Evolutionary conservation across 1,140 invertebrate genomes (phyloP), one percentile per base, ranked within the genome.

Genomic region (Macrobrachium nipponense): DNA sequence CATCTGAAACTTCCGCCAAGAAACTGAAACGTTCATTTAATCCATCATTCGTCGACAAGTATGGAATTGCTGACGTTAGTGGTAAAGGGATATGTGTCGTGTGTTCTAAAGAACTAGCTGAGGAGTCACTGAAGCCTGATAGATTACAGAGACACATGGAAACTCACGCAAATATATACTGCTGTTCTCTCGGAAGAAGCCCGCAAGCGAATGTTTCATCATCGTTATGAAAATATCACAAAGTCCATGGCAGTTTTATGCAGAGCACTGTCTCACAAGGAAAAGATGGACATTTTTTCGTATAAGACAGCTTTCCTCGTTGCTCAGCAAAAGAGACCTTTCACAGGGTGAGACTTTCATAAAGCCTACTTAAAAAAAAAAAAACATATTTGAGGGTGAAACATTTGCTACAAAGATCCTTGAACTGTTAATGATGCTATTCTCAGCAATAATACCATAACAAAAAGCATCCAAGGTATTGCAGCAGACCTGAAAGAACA

Each of bases 381-480:
- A 61, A 10, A 58, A 79, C 60, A 61, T 79, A 79, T 61, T 79
- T 79, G 77, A 79, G n/a, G 77, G 58, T n/a, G 77, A 79, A 60
- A 5, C 77, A 15, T 79, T 79, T 60, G 58, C 58, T 23, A 79
- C 60, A 62, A 79, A 61, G 59, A 27, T 79, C 2, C 5, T 79
- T 0, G 62, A 11, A 58, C 51, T 79, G 58, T 79, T 79, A 58
- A 79, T 79, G 59, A 79, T 77, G 75, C n/a, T n/a, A n/a, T n/a
- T n/a, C n/a, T n/a, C n/a, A n/a, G n/a, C n/a, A n/a, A n/a, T n/a
- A n/a, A n/a, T n/a, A n/a, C n/a, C n/a, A n/a, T n/a, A n/a, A n/a
- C n/a, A n/a, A n/a, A n/a, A n/a, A n/a, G n/a, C n/a, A n/a, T n/a
- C n/a, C n/a, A n/a, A n/a, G n/a, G n/a, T n/a, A n/a, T n/a, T n/a